phyloP scores from a whole-genome alignment of 2,113 vertebrate species.

The Tor tambroides region DNA sequence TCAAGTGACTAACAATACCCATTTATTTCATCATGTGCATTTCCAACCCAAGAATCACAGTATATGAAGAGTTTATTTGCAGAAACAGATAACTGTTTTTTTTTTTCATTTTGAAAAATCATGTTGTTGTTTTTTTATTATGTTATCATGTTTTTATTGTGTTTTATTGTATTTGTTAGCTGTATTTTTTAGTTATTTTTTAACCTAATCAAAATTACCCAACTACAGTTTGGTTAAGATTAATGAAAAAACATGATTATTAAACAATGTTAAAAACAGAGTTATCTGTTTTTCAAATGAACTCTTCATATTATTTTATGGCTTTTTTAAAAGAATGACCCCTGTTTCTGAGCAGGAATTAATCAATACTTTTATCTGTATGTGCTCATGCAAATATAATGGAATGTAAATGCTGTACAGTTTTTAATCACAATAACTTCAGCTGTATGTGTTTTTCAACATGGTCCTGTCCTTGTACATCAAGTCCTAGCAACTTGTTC shows the following conservation, averaged over 20 bases:
- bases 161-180: no score
- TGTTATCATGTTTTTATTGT: no score
- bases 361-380: constrained; percentile 2
- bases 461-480: constrained; percentile 42
- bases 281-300: no score
- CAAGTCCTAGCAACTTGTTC: not conserved
- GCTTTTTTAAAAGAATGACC: not conserved
- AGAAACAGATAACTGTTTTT: no score
- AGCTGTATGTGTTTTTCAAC: constrained; percentile 28
- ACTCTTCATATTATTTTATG: not conserved
- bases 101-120: no score
- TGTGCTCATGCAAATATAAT: constrained; percentile 21
- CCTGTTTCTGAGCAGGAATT: not conserved
- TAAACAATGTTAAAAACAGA: no score
- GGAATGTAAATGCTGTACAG: constrained; percentile 39
- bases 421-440: not conserved
- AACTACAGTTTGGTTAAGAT: no score
- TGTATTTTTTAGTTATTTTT: no score
- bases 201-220: no score
- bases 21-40: not conserved
- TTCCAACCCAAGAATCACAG: not conserved
- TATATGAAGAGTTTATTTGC: no score
- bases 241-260: no score
- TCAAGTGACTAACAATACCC: not conserved
- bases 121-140: no score